These are phyloP conservation scores for Tachina grossa DNA, from an alignment of 2,888 invertebrate genomes.

Conservation along the genomic window DNA sequence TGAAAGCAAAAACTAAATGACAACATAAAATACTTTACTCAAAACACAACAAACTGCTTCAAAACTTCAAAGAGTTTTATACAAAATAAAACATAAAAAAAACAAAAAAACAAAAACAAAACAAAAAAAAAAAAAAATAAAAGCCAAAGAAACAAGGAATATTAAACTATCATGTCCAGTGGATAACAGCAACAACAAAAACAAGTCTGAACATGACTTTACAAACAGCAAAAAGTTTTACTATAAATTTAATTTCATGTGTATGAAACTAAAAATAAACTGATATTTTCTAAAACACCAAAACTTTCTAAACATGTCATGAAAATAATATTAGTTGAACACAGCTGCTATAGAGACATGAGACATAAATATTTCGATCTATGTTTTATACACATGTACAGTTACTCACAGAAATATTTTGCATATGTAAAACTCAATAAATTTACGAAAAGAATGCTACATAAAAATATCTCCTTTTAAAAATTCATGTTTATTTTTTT, in stretches of 20 bases:
- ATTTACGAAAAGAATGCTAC: too few relatives aligned
- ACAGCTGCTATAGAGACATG: conserved; percentile 7
- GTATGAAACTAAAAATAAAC: background rate
- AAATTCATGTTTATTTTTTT: too few relatives aligned
- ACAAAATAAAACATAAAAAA: conserved; percentile 17
- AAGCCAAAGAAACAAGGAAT: background rate
- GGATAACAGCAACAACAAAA: background rate
- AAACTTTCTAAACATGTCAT: conserved; percentile 48
- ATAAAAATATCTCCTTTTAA: too few relatives aligned
- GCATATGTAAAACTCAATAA: too few relatives aligned
- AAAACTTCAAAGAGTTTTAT: background rate
- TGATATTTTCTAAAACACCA: background rate
- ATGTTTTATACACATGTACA: too few relatives aligned
- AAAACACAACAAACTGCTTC: background rate
- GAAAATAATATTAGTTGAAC: conserved; percentile 47
- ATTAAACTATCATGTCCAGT: background rate
- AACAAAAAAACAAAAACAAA: conserved; percentile 15
- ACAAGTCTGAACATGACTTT: background rate
- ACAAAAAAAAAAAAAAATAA: conserved; percentile 2
- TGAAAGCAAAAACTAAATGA: background rate
- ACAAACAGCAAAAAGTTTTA: conserved; percentile 4
- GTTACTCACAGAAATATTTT: too few relatives aligned
- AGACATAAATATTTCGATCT: background rate
- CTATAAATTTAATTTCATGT: background rate
- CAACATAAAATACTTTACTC: background rate